Conservation (phyloP, 2,113 vertebrate genomes). For the Ciconia maguari region DNA sequence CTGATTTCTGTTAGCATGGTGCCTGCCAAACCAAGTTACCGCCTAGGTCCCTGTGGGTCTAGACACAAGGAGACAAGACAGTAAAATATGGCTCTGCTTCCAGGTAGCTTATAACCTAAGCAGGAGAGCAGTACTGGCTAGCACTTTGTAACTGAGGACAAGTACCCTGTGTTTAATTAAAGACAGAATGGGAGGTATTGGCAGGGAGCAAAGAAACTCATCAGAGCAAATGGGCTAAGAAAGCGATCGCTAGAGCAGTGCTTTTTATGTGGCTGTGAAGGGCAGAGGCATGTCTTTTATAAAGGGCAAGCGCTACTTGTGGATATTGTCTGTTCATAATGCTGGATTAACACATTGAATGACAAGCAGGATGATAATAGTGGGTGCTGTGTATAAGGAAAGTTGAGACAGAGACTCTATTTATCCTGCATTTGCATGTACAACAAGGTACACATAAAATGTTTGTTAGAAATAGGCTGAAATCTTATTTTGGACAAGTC, state of each 20-base stretch:
- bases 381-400: neutral
- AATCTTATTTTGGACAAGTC: neutral
- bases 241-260: neutral
- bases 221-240: neutral
- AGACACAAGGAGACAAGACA: neutral
- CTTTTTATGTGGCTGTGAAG: neutral
- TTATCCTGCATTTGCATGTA: neutral
- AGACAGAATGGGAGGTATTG: neutral
- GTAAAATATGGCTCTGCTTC: neutral
- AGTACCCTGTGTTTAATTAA: neutral
- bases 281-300: neutral
- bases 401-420: neutral
- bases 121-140: neutral
- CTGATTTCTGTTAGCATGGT: neutral
- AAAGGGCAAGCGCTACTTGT: neutral
- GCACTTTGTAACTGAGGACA: neutral
- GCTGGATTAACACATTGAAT: neutral
- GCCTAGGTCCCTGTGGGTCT: neutral
- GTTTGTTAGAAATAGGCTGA: neutral
- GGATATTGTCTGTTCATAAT: neutral
- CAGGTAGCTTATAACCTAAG: neutral
- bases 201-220: neutral
- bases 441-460: neutral
- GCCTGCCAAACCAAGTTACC: neutral
- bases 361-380: neutral